Evolutionary conservation across 2,888 invertebrate genomes (phyloP), one percentile per base, ranked within the genome.

Genomic region (Clitarchus hookeri): DNA sequence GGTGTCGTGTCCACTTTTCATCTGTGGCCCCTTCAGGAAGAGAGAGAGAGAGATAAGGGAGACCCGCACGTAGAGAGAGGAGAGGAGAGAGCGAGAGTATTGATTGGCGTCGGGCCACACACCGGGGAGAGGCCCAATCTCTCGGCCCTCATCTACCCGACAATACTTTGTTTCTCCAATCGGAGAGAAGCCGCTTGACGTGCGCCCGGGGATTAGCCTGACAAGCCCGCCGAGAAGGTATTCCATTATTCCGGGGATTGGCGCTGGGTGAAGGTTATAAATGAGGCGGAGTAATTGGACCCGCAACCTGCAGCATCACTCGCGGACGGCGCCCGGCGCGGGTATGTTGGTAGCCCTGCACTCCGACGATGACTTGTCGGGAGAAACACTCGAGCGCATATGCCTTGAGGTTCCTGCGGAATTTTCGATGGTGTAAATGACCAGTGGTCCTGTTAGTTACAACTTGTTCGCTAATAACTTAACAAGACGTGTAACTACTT

Each of bases 161-260:
- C 65, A 65, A n/a, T 65, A 65, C 65, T 65, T 65, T 65, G 65
- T 65, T 65, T 65, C 65, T 65, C 65, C 65, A 65, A 65, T 65
- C 65, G 65, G 65, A 16, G 12, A 11, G 48, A 0, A 23, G 65
- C 0, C 53, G 2, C 1, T 23, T 65, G 65, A 65, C 65, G 65
- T n/a, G 65, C 65, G 8, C 65, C 65, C 0, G 65, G 8, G 65
- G 65, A 65, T 65, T 65, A 65, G 65, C 13, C 3, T 65, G 65
- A 65, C 65, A 65, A 65, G 65, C 65, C 65, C 65, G 65, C 65
- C 65, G 19, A n/a, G 65, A 23, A 65, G 65, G n/a, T n/a, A 65
- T 65, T 65, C 65, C 65, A 65, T 65, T 65, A 65, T 65, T n/a
- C 65, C 65, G n/a, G 65, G 65, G 65, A 65, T 65, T n/a, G 65